Conservation (phyloP, 2,113 vertebrate genomes). For the Mesitornis unicolor region DNA sequence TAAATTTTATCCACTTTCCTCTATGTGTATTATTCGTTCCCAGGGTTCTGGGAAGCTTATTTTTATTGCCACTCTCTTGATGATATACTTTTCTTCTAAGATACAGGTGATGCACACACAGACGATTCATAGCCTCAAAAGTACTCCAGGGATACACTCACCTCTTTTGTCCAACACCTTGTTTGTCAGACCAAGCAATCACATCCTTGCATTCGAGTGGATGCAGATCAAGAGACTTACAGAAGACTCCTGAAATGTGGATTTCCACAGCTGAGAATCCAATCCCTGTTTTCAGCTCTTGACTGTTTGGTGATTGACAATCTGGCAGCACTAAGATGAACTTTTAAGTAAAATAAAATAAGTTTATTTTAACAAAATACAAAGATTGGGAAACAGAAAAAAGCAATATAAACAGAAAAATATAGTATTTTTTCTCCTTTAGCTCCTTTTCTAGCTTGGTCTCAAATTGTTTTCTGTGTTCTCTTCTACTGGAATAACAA, state of each 20-base stretch:
- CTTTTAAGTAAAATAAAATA: neutral
- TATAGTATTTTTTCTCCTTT: neutral
- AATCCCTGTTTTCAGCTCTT: neutral
- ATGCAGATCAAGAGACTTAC: neutral
- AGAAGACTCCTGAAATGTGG: neutral
- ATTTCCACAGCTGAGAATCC: neutral
- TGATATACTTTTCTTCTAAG: neutral
- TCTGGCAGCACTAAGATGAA: neutral
- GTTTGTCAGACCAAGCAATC: neutral
- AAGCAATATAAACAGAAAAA: neutral
- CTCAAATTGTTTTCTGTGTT: constrained; percentile 8
- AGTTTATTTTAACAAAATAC: neutral
- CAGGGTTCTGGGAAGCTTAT: neutral
- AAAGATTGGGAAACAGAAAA: neutral
- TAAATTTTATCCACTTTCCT: neutral
- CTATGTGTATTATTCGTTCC: neutral
- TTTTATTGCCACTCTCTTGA: neutral
- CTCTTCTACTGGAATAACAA: neutral
- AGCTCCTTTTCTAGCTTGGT: neutral
- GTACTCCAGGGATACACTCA: neutral
- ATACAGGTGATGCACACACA: neutral
- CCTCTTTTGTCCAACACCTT: neutral
- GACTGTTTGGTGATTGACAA: neutral
- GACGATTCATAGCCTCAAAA: neutral
- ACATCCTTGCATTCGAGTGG: neutral